phyloP scores from a whole-genome alignment of 1,140 invertebrate species.

The Camponotus pennsylvanicus region DNA sequence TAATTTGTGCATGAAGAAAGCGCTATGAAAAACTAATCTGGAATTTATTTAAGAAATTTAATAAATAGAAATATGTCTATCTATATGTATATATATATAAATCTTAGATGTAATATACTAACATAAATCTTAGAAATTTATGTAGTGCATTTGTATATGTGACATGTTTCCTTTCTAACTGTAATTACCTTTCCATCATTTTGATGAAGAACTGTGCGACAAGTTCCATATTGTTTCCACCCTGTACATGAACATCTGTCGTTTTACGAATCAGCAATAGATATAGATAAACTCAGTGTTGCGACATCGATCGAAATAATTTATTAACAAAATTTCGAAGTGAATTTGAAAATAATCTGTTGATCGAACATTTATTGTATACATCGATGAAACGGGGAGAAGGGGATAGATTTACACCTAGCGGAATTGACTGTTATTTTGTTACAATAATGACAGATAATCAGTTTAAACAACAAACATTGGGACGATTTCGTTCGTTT shows the following conservation, averaged over 20 bases:
- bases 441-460: slow-evolving; percentile 74
- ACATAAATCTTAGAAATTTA: not conserved
- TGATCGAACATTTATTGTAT: slow-evolving; percentile 76
- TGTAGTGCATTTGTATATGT: not conserved
- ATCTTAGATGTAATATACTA: too few relatives aligned
- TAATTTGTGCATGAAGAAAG: slow-evolving; percentile 1
- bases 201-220: slow-evolving; percentile 15
- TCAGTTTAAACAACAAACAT: slow-evolving; percentile 60
- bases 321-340: slow-evolving; percentile 55
- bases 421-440: slow-evolving; percentile 68
- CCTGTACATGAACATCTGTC: slow-evolving; percentile 39
- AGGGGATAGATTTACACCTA: slow-evolving; percentile 67
- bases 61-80: slow-evolving; percentile 26
- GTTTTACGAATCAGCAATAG: slow-evolving; percentile 25
- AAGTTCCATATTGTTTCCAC: slow-evolving; percentile 27
- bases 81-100: not conserved
- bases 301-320: slow-evolving; percentile 59
- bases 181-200: slow-evolving; percentile 44
- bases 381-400: slow-evolving; percentile 72
- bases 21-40: slow-evolving; percentile 13
- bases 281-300: slow-evolving; percentile 52
- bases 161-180: slow-evolving; percentile 1
- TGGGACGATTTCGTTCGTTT: slow-evolving; percentile 59
- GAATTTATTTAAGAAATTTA: not conserved
- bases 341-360: slow-evolving; percentile 68